Conservation (phyloP, 2,113 vertebrate species). For the Sus scrofa region DNA sequence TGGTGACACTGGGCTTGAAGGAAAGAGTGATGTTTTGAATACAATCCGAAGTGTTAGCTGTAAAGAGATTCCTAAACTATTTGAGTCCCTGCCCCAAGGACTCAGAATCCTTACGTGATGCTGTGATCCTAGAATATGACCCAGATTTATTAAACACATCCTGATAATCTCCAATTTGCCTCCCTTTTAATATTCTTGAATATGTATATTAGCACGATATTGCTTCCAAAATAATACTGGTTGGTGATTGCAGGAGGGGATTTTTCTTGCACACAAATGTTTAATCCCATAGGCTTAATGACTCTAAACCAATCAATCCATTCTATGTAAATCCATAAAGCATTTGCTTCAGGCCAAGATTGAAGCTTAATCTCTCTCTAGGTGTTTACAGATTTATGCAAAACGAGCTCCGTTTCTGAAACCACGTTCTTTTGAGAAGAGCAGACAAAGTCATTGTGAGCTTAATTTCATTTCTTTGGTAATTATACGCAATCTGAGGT, state of each 20-base stretch:
- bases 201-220: background rate
- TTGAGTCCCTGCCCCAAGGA: no score
- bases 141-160: background rate
- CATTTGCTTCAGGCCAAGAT: background rate
- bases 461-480: background rate
- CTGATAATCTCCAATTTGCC: background rate
- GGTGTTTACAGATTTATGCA: background rate
- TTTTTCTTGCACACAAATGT: background rate
- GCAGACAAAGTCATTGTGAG: background rate
- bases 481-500: background rate
- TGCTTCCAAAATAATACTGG: background rate
- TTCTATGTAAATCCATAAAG: background rate
- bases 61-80: no score
- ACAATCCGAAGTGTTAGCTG: rapidly evolving
- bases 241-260: rapidly evolving
- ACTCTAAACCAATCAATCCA: background rate
- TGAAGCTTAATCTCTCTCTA: background rate
- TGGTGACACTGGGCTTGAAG: background rate
- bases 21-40: rapidly evolving
- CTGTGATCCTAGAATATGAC: rapidly evolving
- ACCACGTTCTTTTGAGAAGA: background rate
- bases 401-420: background rate
- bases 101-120: no score
- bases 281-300: background rate
- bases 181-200: rapidly evolving